Conservation (phyloP, 1,140 invertebrate genomes). For the Drosophila teissieri region DNA sequence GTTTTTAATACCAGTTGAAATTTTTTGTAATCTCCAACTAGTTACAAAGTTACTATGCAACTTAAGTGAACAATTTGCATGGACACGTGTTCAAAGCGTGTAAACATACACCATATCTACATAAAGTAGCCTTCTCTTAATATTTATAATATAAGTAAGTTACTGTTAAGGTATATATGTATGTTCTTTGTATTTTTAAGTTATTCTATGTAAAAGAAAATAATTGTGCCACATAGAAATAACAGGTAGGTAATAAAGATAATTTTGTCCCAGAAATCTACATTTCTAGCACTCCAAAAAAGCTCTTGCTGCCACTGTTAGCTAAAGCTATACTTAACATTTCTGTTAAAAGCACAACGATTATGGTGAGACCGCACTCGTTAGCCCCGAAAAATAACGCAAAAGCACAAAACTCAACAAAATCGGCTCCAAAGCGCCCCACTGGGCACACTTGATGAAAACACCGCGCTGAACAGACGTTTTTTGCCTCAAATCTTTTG, state of each 20-base stretch:
- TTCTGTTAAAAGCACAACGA: not conserved
- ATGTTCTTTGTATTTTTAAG: not conserved
- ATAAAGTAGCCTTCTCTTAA: not conserved
- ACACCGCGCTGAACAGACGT: constrained; percentile 32
- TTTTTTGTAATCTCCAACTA: too few species aligned
- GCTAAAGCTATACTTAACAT: not conserved
- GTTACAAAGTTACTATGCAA: not conserved
- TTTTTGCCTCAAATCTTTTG: not conserved
- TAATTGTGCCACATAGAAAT: not conserved
- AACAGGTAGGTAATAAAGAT: constrained; percentile 1
- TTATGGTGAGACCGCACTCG: not conserved
- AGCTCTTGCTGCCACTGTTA: not conserved
- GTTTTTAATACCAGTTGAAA: too few species aligned
- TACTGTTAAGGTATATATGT: not conserved
- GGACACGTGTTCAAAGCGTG: constrained; percentile 14
- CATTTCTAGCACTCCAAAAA: not conserved
- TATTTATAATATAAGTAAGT: not conserved
- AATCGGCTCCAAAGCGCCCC: not conserved
- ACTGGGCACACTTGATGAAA: not conserved
- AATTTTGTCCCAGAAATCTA: not conserved
- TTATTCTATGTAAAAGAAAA: not conserved
- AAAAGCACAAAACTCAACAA: constrained; percentile 1
- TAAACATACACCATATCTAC: not conserved
- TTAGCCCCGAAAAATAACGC: not conserved
- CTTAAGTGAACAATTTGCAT: not conserved